Percentiles rank a stretch among this genome's conserved stretches.
Conservation (phyloP, 2,888 invertebrate genomes). For the Alentia gelatinosa region DNA sequence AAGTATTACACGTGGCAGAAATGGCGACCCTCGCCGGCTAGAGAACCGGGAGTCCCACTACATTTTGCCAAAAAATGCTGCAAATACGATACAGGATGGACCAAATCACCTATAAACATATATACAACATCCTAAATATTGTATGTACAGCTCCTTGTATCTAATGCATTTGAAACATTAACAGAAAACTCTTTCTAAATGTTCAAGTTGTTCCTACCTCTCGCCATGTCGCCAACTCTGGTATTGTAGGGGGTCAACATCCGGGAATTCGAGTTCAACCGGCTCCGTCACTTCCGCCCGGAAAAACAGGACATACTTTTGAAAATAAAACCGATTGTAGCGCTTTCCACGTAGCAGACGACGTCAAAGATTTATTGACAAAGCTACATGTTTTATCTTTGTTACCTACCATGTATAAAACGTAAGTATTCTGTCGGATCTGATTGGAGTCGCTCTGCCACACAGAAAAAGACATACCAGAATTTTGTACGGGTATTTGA, state of each 20-base stretch:
- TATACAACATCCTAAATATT: background rate
- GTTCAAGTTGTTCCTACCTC: background rate
- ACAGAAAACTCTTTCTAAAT: background rate
- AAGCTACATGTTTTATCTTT: too few relatives aligned
- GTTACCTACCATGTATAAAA: too few relatives aligned
- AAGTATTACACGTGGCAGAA: constrained; percentile 48
- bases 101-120: background rate
- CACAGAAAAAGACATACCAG: too few relatives aligned
- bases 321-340: too few relatives aligned
- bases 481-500: too few relatives aligned
- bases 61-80: background rate
- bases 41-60: background rate
- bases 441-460: too few relatives aligned
- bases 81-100: background rate
- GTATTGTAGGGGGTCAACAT: constrained; percentile 41
- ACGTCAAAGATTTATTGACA: too few relatives aligned
- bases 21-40: background rate
- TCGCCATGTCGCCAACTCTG: constrained; percentile 15
- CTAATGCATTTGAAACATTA: background rate
- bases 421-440: too few relatives aligned
- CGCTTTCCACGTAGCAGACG: too few relatives aligned
- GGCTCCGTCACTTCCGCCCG: background rate
- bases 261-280: background rate
- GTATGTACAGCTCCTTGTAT: background rate
- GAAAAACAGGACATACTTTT: constrained; percentile 18